Evolutionary conservation across 2,113 vertebrate species (phyloP).

Genomic region (Barnardius zonarius): DNA sequence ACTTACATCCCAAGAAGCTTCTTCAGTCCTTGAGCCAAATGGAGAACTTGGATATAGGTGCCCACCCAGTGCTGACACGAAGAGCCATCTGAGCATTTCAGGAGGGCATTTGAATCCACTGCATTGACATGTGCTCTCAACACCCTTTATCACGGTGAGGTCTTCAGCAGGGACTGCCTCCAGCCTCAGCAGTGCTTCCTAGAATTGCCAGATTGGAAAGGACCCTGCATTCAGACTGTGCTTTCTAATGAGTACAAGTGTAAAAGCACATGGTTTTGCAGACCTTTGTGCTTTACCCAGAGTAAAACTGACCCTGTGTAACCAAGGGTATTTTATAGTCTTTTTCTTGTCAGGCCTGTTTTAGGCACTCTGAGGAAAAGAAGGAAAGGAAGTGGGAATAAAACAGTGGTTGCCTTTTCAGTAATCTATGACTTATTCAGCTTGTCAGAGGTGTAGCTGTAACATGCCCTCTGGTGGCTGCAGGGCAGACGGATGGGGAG

Average conservation of each 20-base stretch:
- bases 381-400: background rate
- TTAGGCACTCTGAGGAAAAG: background rate
- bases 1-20: background rate
- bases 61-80: rapidly evolving
- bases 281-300: background rate
- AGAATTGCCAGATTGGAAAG: background rate
- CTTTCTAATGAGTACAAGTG: rapidly evolving
- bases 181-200: background rate
- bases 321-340: background rate
- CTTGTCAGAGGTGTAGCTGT: background rate
- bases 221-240: background rate
- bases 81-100: background rate
- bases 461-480: background rate
- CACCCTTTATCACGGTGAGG: background rate
- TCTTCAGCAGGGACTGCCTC: background rate
- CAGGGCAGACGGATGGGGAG: background rate
- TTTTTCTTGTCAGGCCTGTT: background rate
- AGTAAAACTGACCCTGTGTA: background rate
- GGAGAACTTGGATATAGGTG: background rate
- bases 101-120: background rate
- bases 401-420: background rate
- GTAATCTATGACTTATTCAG: background rate
- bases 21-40: background rate
- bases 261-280: background rate
- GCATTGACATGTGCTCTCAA: background rate